Percentiles rank a stretch among this genome's conserved stretches.
Evolutionary conservation across 2,113 vertebrate species (phyloP).

Genomic region (Hemiprocne comata): DNA sequence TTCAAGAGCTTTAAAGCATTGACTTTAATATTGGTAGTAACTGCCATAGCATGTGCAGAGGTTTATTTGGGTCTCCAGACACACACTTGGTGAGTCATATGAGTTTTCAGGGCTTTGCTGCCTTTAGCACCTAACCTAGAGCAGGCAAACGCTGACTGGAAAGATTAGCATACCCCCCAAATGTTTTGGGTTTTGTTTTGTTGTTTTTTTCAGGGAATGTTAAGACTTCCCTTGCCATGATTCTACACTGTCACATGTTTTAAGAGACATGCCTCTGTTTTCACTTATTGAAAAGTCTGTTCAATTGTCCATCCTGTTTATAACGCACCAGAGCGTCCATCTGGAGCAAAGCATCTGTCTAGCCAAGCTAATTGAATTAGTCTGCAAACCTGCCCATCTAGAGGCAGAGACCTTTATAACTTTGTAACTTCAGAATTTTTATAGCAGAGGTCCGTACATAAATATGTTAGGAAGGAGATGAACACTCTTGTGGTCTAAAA

Average conservation of each 20-base stretch:
- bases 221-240: not conserved
- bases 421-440: not conserved
- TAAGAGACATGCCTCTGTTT: not conserved
- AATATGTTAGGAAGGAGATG: not conserved
- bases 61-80: not conserved
- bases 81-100: not conserved
- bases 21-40: not conserved
- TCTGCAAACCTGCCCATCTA: not conserved
- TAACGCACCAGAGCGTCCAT: not conserved
- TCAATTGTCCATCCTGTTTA: not conserved
- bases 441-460: not conserved
- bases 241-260: not conserved
- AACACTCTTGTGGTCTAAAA: not conserved
- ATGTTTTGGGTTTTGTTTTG: no score
- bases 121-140: not conserved
- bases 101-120: not conserved
- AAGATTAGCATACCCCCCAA: not conserved
- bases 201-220: not conserved
- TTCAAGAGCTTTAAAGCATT: not conserved
- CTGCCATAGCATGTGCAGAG: not conserved
- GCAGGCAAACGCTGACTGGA: not conserved
- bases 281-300: not conserved
- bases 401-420: not conserved
- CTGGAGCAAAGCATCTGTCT: slow-evolving; percentile 28
- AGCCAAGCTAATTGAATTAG: not conserved